phyloP scores from a whole-genome alignment of 2,888 invertebrate species.

The Ormyrus labotus region DNA sequence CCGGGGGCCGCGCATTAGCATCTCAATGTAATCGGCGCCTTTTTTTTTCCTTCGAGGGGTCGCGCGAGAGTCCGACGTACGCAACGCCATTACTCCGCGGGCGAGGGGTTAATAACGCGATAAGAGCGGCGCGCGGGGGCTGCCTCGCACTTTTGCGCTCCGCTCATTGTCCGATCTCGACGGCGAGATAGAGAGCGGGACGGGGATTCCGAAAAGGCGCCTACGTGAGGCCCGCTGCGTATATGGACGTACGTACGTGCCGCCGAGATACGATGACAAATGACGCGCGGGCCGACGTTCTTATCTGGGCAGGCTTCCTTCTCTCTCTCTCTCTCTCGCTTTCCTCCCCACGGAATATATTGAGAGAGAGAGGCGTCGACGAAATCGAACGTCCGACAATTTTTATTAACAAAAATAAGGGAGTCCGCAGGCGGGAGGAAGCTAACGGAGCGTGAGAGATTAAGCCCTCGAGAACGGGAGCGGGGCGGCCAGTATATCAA shows the following conservation, averaged over 20 bases:
- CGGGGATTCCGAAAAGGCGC: constrained; percentile 70
- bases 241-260: constrained; percentile 57
- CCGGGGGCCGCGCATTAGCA: constrained; percentile 71
- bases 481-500: constrained; percentile 72
- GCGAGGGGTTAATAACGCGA: constrained; percentile 38
- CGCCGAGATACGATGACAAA: constrained; percentile 63
- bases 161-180: constrained; percentile 67
- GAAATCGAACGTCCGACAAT: no score
- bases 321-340: not conserved
- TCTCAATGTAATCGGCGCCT: constrained; percentile 71
- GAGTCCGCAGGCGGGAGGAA: constrained; percentile 51
- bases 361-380: not conserved
- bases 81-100: constrained; percentile 71
- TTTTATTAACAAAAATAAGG: no score
- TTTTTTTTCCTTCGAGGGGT: not conserved
- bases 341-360: not conserved
- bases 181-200: constrained; percentile 64
- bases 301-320: not conserved
- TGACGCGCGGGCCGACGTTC: constrained; percentile 56
- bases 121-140: constrained; percentile 50
- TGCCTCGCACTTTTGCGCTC: constrained; percentile 65
- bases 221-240: constrained; percentile 44
- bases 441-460: constrained; percentile 76
- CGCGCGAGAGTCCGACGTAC: constrained; percentile 59
- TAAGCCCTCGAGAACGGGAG: constrained; percentile 72